Base-by-base conservation (phyloP, 2,888 invertebrate genomes). In the Eupithecia abbreviata region DNA sequence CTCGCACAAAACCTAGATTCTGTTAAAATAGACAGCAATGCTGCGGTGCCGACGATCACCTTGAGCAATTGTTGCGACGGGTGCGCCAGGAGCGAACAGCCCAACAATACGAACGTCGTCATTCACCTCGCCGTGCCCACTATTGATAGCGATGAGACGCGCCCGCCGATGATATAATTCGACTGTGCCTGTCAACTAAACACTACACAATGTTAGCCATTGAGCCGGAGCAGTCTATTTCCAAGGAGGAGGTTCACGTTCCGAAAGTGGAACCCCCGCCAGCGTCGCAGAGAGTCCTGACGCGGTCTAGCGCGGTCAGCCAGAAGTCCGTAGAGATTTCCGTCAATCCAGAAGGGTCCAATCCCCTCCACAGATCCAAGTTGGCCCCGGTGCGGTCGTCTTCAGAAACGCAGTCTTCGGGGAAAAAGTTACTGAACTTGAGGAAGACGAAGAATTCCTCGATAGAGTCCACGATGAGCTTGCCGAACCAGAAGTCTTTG, bases 321-420 rank as follows among this genome's bases (percentile, higher is more conserved):
- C 96, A 96, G 84, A 95, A 96, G 79, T 96, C 96, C 67, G 95
- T 96, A 71, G 96, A 96, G 83, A 92, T 96, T 69, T 90, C 94
- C 86, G 95, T 96, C 77, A 92, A 95, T 66, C 93, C 95, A 47
- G 95, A 93, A 81, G 89, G 90, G 18, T 91, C 94, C 0, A 92
- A 91, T 80, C 95, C 95, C 3, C 80, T 95, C 71, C 93, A 95
- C 82, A 89, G 95, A 74, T 95, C 95, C 4, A 94, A 94, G 80
- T 83, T 95, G 70, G 95, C 95, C 10, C 95, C 95, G 18, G 91
- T 92, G 12, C 87, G 95, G 71, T 95, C 95, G 2, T 87, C 94
- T 2, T 95, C 95, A n/a, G 95, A 95, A 81, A 91, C 93, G 15
- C 93, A 93, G 81, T 90, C 94, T 3, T 90, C 93, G 2, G 91